Base-by-base conservation (phyloP, 2,888 invertebrate genomes). In the Metellina segmentata region DNA sequence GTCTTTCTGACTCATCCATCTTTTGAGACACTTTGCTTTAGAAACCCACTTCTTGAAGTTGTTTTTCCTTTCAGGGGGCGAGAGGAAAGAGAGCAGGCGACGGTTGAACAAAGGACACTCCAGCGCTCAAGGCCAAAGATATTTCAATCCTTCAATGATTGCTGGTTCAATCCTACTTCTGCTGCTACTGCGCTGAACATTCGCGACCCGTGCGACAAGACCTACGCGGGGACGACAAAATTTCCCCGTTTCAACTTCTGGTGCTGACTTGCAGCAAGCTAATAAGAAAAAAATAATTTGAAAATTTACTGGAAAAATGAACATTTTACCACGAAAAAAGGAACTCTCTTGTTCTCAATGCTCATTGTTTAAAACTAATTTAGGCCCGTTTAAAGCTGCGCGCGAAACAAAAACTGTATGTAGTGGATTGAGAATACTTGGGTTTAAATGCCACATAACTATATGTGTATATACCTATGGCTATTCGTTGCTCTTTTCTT, bases 41-140 rank as follows among this genome's bases (percentile, higher is more conserved):
- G 9, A 61, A 61, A 61, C 6, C 6, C 61, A 7, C 13, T 61
- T 61, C 9, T 61, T 61, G 61, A 61, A 61, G 11, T 1, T 61
- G 61, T 61, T 61, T 11, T n/a, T 11, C 16, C 19, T 79, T 90
- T 0, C 72, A 91, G 91, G 91, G 7, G 78, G 81, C 6, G 86
- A 91, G 53, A 91, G 91, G 20, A 91, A 91, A 78, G 91, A 91
- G 20, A 91, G 91, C 78, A 91, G 91, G 72, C 81, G 83, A 7
- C 52, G 87, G 9, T 53, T 91, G 19, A 87, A 87, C 51, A 88
- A 88, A 61, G 81, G 81, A 11, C 81, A 81, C 6, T 75, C 88
- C 74, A 69, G 72, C 48, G 81, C 74, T 19, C 70, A 53, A 61
- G 49, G 75, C 81, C 74, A 81, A 61, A 79, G 4, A n/a, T n/a